Evolutionary conservation across 2,113 vertebrate genomes (phyloP).

Genomic region (Tonatia bakeri): DNA sequence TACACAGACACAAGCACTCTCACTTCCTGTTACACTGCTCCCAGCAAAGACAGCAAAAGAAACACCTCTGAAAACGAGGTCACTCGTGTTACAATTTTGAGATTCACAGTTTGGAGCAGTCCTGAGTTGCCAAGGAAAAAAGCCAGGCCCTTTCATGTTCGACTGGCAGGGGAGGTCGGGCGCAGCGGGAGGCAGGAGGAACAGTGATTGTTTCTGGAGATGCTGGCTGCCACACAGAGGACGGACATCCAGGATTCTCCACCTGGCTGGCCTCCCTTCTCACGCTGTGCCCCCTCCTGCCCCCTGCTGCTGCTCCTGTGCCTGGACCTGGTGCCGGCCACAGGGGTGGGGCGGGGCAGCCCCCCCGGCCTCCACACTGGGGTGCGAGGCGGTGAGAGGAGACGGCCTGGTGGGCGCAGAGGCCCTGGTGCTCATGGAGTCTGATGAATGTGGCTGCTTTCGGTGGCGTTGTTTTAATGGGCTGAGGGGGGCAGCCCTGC

Average conservation of each 20-base stretch:
- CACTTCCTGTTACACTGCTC: not conserved
- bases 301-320: not conserved
- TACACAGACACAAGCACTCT: not conserved
- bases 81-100: constrained; percentile 12
- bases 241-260: not conserved
- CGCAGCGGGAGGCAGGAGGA: constrained; percentile 10
- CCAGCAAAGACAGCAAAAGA: not conserved
- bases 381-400: constrained; percentile 29
- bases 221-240: not conserved
- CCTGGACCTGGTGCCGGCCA: no score
- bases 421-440: constrained; percentile 27
- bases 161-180: not conserved
- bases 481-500: not conserved
- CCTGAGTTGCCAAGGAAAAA: not conserved
- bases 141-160: constrained; percentile 34
- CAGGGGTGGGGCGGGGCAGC: not conserved
- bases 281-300: not conserved
- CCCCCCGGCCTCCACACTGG: not conserved
- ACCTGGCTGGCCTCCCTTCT: constrained; percentile 8
- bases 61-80: not conserved
- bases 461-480: constrained; percentile 2
- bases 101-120: not conserved
- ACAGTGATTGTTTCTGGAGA: constrained; percentile 34
- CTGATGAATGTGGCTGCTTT: constrained; percentile 32
- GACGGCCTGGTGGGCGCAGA: constrained; percentile 18